Evolutionary conservation across 92 coral and sea anemone genomes (phyloP).

Genomic region (Parazoanthus atlanticus): DNA sequence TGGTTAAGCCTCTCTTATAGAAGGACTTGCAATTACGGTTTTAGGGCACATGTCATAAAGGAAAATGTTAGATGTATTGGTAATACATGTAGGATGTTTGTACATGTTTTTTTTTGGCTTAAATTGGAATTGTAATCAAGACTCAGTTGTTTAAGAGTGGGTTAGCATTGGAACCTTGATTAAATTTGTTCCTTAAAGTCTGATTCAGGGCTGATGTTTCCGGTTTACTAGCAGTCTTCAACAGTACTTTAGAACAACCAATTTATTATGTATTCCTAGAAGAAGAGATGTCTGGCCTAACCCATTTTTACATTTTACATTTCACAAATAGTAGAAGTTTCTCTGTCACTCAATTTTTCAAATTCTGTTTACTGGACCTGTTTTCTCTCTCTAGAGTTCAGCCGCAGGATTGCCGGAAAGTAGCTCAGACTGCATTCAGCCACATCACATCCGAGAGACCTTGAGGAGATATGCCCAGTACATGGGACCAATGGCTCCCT

Average conservation of each 20-base stretch:
- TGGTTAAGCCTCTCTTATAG: too few relatives aligned
- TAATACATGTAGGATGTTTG: too few relatives aligned
- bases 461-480: slow-evolving; percentile 86
- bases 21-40: too few relatives aligned
- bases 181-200: neutral
- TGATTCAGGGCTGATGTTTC: neutral
- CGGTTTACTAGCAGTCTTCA: neutral
- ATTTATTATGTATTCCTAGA: too few relatives aligned
- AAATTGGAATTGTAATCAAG: too few relatives aligned
- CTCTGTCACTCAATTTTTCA: neutral
- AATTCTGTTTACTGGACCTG: neutral
- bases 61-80: too few relatives aligned
- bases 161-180: too few relatives aligned
- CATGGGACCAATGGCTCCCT: slow-evolving; percentile 96
- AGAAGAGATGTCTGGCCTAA: neutral
- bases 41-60: too few relatives aligned
- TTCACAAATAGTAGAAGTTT: neutral
- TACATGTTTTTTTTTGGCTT: too few relatives aligned
- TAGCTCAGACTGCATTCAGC: slow-evolving; percentile 92
- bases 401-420: slow-evolving; percentile 65
- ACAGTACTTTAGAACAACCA: neutral
- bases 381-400: slow-evolving; percentile 65
- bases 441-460: slow-evolving; percentile 94
- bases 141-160: too few relatives aligned
- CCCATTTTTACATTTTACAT: neutral